These are phyloP conservation scores for Calonectris borealis DNA, from an alignment of 2,113 vertebrate genomes.

Conservation along the genomic window DNA sequence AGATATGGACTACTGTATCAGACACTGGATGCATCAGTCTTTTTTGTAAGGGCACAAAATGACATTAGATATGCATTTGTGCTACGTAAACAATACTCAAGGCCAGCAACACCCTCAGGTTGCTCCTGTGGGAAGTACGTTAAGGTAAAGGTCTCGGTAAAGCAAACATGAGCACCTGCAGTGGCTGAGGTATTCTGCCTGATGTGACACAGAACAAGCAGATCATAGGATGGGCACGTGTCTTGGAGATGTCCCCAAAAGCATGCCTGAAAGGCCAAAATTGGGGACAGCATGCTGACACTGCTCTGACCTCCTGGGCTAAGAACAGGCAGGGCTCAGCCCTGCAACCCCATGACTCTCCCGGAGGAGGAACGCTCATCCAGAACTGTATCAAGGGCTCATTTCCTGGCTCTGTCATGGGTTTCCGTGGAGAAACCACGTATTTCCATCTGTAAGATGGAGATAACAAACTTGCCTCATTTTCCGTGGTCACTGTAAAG, in stretches of 20 bases:
- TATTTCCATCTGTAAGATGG: constrained; percentile 23
- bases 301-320: background rate
- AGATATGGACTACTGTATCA: background rate
- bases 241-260: background rate
- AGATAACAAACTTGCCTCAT: constrained; percentile 21
- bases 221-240: background rate
- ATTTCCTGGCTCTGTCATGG: constrained; percentile 21
- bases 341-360: background rate
- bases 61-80: background rate
- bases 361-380: background rate
- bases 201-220: background rate
- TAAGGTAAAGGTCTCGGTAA: background rate
- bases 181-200: background rate
- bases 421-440: background rate
- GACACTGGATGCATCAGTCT: background rate
- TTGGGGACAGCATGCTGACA: background rate
- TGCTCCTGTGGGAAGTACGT: background rate
- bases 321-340: background rate
- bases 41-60: background rate
- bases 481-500: background rate
- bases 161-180: background rate
- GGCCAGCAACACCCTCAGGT: background rate
- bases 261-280: background rate
- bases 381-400: background rate
- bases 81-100: background rate